Base-by-base conservation (phyloP, 2,113 vertebrate genomes). In the Colaptes auratus region DNA sequence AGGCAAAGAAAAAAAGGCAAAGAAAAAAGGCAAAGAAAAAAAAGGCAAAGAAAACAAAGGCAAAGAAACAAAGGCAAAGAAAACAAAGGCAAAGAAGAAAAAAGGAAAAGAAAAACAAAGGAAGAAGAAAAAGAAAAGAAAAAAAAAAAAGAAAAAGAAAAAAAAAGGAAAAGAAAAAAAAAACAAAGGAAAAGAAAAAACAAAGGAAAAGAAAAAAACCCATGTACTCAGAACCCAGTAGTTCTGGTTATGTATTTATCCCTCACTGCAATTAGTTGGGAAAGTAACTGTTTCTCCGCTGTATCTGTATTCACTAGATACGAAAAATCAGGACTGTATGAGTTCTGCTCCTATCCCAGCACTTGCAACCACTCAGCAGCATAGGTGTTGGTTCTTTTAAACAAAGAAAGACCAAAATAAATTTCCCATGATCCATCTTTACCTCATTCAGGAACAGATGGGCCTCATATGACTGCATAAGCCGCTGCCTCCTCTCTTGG, bases 401-500 rank as follows among this genome's bases (percentile, higher is more conserved):
- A 60, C 52, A 70, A 94, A 73, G 12, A 35, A 58, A 72, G 35
- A 24, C 9, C 36, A 77, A 85, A 94, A 46, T 31, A 39, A 76
- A 60, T 36, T 9, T 63, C 10, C 44, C 24, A 48, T 33, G 10
- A 89, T 12, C 6, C 23, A 56, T 30, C 23, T 92, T 96, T 94
- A 99, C 99, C 98, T 99, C 98, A 5, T 93, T 96, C 61, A 98
- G 97, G 89, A 98, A 97, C 42, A 96, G 95, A 83, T 99, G 98
- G 85, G 98, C 98, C 93, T 98, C 97, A 31, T 98, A 96, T 2
- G 98, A 98, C 89, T 98, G 98, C 77, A 97, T 96, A 21, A 99
- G 98, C 39, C 84, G 75, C 46, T 46, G 97, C 53, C 92, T 88
- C 76, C 98, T 98, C 84, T 59, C 96, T 12, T 96, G 93, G 14